phyloP scores from a whole-genome alignment of 2,113 vertebrate genomes.

The Rhodinocichla rosea region DNA sequence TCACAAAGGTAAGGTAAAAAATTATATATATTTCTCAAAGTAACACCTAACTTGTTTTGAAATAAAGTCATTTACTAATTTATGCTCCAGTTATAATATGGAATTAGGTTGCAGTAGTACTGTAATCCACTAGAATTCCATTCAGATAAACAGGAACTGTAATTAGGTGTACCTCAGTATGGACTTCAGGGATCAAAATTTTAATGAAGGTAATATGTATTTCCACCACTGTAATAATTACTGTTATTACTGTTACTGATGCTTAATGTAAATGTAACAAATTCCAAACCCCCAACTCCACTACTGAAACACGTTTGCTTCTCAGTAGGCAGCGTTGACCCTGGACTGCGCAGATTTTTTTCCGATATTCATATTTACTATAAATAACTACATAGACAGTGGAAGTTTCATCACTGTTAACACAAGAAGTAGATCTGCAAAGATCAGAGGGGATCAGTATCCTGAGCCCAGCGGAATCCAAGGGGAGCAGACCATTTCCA shows the following conservation, averaged over 20 bases:
- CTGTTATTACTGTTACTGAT: not conserved
- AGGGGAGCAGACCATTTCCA: not conserved
- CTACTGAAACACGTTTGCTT: not conserved
- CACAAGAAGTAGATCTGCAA: not conserved
- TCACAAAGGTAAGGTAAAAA: conserved; percentile 85
- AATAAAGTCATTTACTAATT: not conserved
- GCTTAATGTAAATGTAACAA: not conserved
- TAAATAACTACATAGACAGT: not conserved
- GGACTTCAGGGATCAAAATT: not conserved
- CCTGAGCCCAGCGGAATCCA: not conserved
- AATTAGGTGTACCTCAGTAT: not conserved
- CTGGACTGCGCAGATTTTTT: not conserved
- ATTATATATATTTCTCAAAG: not conserved
- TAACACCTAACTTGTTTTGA: not conserved
- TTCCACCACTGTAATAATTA: not conserved
- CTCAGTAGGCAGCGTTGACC: not conserved
- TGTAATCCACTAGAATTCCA: not conserved
- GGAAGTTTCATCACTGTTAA: not conserved
- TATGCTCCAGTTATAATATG: not conserved
- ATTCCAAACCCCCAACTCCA: not conserved
- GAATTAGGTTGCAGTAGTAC: not conserved
- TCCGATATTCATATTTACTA: not conserved
- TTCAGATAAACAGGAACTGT: not conserved
- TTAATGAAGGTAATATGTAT: not conserved
- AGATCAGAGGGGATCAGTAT: not conserved